Evolutionary conservation across 2,888 invertebrate genomes (phyloP), one percentile per base, ranked within the genome.

Genomic region (Lacanobia oleracea): DNA sequence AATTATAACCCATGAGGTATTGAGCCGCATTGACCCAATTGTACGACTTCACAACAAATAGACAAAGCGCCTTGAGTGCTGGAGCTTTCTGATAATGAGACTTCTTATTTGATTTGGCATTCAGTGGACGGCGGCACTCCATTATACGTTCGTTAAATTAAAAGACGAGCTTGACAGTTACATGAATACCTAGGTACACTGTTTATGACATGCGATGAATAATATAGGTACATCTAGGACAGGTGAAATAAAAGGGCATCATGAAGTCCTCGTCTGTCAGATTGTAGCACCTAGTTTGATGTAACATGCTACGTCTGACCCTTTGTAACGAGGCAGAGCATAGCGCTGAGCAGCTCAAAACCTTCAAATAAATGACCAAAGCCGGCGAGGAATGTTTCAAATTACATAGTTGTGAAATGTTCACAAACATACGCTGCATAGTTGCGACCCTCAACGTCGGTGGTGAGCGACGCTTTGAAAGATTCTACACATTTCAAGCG

Each of bases 401-500:
- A 89, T 86, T 61, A 84, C 88, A 86, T 91, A 88, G 87, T 89
- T 90, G 87, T 83, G 82, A 89, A 86, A 84, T 86, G 86, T 89
- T 87, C 75, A 62, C 80, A 87, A 83, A 87, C 89, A 87, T 88
- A 86, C 81, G 82, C 68, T 72, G 81, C 84, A 88, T 86, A 81
- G 81, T 88, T 86, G 66, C 76, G 81, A 72, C 82, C 84, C 78
- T 83, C 72, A 77, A 79, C 68, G 75, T 79, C 61, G 65, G 66
- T 73, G 62, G 66, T 83, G 77, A 74, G 84, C 62, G 86, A 40
- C 67, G 83, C 88, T 91, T 89, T 89, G 87, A 91, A 88, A 88
- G 89, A 93, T 93, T 92, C 90, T 87, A 81, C 73, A 88, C 91
- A 91, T 91, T 88, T 85, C 77, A 85, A 73, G 81, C 53, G 66